These are phyloP conservation scores for Chirona hameri DNA, from an alignment of 2,888 invertebrate genomes.

Conservation along the genomic window DNA sequence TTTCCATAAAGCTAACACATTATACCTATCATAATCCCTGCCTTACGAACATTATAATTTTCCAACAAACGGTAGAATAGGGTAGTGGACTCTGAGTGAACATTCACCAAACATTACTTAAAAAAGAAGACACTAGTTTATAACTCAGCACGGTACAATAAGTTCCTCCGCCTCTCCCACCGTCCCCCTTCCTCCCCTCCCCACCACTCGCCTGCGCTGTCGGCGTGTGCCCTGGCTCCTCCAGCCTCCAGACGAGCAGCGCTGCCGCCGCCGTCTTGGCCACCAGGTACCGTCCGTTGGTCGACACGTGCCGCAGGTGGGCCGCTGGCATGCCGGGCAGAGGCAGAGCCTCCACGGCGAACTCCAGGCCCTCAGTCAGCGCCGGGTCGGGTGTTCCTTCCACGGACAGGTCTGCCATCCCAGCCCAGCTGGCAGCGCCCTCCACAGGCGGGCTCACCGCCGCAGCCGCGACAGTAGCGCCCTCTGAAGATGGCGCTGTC, in stretches of 20 bases:
- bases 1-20: too few relatives aligned
- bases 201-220: not conserved
- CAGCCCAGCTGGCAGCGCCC: not conserved
- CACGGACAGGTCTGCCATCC: not conserved
- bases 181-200: not conserved
- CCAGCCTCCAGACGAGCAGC: not conserved
- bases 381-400: not conserved
- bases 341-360: not conserved
- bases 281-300: not conserved
- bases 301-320: not conserved
- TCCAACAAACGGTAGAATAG: too few relatives aligned
- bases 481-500: not conserved
- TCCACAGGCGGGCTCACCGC: not conserved
- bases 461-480: not conserved
- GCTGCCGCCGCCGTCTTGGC: not conserved
- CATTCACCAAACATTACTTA: too few relatives aligned
- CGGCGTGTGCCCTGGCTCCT: not conserved
- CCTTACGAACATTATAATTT: too few relatives aligned
- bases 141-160: too few relatives aligned
- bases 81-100: too few relatives aligned
- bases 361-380: not conserved
- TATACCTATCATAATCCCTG: too few relatives aligned
- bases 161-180: not conserved
- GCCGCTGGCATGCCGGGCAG: not conserved
- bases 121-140: too few relatives aligned